Percentiles rank a stretch among this genome's conserved stretches.
Conservation (phyloP, 1,140 invertebrate genomes). For the Diprion similis region DNA sequence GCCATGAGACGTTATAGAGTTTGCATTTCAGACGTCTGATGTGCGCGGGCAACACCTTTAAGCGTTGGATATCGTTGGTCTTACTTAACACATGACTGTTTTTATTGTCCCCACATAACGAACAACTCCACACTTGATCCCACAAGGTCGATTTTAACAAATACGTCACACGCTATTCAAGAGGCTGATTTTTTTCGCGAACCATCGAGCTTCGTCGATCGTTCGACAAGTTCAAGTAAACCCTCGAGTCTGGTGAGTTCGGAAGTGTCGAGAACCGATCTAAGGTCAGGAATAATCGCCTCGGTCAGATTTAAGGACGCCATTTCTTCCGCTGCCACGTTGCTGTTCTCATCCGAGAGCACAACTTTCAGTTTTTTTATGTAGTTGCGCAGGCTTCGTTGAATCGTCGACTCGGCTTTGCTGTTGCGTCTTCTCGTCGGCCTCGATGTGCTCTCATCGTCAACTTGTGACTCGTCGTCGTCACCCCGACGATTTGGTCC, state of each 20-base stretch:
- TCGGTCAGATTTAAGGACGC: conserved; percentile 38
- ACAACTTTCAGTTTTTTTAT: conserved; percentile 36
- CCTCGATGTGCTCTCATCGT: neutral
- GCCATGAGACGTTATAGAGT: no score
- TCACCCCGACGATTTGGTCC: conserved; percentile 3
- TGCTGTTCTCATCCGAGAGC: conserved; percentile 21
- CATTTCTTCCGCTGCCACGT: conserved; percentile 23
- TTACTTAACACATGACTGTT: neutral
- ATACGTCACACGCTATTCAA: conserved; percentile 23
- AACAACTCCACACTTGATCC: neutral
- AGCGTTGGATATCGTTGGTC: no score
- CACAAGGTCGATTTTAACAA: conserved; percentile 3
- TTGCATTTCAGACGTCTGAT: no score
- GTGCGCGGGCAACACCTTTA: no score
- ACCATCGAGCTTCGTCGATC: neutral
- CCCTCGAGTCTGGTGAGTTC: conserved; percentile 35
- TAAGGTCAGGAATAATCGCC: conserved; percentile 33
- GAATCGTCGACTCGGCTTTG: conserved; percentile 35
- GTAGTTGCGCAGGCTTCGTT: conserved; percentile 34
- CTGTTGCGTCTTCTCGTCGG: conserved; percentile 20
- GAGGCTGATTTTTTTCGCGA: conserved; percentile 9
- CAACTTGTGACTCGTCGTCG: neutral
- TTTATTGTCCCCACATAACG: conserved; percentile 1
- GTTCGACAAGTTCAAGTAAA: conserved; percentile 20
- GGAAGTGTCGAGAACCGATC: conserved; percentile 22